Conservation (phyloP, 2,113 vertebrate species). For the Thermophis baileyi region DNA sequence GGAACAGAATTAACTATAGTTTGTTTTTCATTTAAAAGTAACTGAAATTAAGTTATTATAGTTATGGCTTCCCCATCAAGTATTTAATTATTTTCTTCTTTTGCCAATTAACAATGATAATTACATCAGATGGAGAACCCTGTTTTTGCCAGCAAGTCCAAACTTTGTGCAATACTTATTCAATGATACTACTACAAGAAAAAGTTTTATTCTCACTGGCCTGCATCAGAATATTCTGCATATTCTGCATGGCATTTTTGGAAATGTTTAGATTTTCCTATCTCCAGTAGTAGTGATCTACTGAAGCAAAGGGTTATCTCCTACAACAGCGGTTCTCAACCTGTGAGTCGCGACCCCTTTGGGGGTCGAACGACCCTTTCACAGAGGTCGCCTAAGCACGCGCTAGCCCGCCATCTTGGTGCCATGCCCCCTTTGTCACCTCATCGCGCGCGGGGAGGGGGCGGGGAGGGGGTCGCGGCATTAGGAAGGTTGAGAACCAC, state of each 20-base stretch:
- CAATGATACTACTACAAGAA: too few species aligned
- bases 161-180: not conserved
- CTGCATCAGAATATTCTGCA: not conserved
- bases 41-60: not conserved
- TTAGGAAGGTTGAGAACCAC: too few species aligned
- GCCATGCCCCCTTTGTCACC: too few species aligned
- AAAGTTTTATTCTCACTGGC: not conserved
- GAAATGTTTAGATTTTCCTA: not conserved
- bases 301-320: not conserved
- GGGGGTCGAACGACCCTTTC: too few species aligned
- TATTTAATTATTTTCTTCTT: not conserved
- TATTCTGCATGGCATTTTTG: not conserved
- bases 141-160: not conserved
- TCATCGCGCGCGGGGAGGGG: too few species aligned
- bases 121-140: not conserved
- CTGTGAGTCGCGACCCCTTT: too few species aligned
- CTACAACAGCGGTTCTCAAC: too few species aligned
- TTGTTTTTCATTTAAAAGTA: not conserved
- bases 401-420: too few species aligned
- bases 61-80: not conserved
- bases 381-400: too few species aligned
- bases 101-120: not conserved
- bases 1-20: not conserved
- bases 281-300: not conserved
- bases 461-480: too few species aligned